Conservation (phyloP, 2,113 vertebrate genomes). For the Dicaeum eximium region DNA sequence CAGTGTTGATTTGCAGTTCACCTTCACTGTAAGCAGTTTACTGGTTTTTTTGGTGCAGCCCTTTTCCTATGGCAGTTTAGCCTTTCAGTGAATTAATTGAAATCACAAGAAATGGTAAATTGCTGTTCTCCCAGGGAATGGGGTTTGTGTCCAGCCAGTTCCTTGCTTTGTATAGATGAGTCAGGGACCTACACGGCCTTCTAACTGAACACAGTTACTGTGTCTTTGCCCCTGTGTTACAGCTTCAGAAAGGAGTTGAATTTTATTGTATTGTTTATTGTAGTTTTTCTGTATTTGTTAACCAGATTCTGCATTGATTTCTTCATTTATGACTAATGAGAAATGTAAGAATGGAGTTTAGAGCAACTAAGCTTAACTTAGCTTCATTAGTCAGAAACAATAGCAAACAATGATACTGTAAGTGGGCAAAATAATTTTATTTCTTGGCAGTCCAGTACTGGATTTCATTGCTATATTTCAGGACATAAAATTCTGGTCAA, state of each 20-base stretch:
- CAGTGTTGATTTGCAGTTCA: slow-evolving; percentile 37
- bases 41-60: background rate
- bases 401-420: background rate
- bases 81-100: background rate
- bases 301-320: background rate
- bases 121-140: background rate
- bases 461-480: background rate
- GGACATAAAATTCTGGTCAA: background rate
- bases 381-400: background rate
- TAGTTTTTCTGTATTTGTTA: background rate
- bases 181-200: background rate
- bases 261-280: too few relatives aligned
- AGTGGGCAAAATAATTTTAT: background rate
- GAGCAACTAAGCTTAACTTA: background rate
- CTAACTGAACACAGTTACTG: background rate
- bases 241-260: background rate
- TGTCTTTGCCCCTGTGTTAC: background rate
- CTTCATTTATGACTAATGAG: background rate
- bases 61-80: background rate
- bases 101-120: background rate
- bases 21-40: slow-evolving; percentile 28
- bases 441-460: background rate
- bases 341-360: background rate
- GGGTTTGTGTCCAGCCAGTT: background rate
- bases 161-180: background rate